Evolutionary conservation across 2,888 invertebrate species (phyloP), one percentile per base, ranked within the genome.

Genomic region (Hypomecis punctinalis): DNA sequence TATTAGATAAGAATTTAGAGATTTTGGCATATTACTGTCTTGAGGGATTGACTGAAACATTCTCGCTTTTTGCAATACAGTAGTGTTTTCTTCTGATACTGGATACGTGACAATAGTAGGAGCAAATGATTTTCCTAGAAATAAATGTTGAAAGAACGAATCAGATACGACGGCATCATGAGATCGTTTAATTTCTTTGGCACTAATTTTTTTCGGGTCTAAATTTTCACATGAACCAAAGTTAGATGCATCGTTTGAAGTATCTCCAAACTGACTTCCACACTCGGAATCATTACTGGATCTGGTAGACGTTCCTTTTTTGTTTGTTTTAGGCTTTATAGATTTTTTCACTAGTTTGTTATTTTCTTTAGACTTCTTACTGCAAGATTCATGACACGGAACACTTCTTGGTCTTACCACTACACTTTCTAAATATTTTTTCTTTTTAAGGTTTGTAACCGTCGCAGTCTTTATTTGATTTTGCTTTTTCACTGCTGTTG

Each of bases 81-180:
- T 94, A 1, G 95, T 94, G 69, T 90, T 93, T 67, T 93, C 93
- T 48, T 90, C 87, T 7, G 64, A 72, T 52, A 78, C 68, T 10
- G 83, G 78, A 73, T 80, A 82, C 67, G 83, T 69, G 72, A 75
- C 54, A 10, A 75, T 73, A 48, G 61, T 48, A 55, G 66, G 78
- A 10, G 74, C 63, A 45, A 68, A 72, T 33, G 89, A 73, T 68
- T 94, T 94, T 62, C 95, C 88, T 42, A 96, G 83, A 75, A 96
- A 95, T 23, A 96, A 90, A 83, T 96, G 94, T 82, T 95, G 96
- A 74, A 96, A 96, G 78, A 96, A 96, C 0, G 94, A 93, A 78
- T 96, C 94, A 0, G 94, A 94, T 66, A 95, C 88, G 37, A 95
- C 89, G 5, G 93, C 91, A 72, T 95, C 94, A 68, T 94, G 94